phyloP scores from a whole-genome alignment of 2,797 vertebrate species.

The Okamejei kenojei region DNA sequence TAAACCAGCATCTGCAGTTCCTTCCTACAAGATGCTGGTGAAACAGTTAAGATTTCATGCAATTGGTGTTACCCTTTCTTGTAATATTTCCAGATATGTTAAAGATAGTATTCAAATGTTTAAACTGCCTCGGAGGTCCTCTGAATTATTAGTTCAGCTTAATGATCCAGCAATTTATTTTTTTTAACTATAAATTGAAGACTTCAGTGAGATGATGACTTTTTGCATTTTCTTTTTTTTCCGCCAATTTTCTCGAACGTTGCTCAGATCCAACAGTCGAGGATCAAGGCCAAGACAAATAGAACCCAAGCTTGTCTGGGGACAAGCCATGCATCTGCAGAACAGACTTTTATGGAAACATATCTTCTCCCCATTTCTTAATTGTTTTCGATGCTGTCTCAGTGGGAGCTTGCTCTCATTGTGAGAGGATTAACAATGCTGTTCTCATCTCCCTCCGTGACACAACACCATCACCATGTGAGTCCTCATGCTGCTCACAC shows the following conservation, averaged over 20 bases:
- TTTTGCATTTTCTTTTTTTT: not conserved
- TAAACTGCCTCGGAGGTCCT: not conserved
- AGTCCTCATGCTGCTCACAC: too few relatives aligned
- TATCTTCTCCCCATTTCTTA: conserved; percentile 13
- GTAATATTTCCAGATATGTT: conserved; percentile 17
- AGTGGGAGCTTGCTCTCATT: not conserved
- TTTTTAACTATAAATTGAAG: not conserved
- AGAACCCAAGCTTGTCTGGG: conserved; percentile 25
- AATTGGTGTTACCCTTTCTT: not conserved
- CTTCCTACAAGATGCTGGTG: too few relatives aligned
- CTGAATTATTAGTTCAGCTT: not conserved
- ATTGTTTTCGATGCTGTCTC: conserved; percentile 11
- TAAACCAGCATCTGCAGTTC: too few relatives aligned
- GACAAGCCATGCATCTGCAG: conserved; percentile 15
- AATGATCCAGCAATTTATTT: not conserved
- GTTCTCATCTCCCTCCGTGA: not conserved
- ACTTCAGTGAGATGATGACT: not conserved
- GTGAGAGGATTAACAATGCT: conserved; percentile 19
- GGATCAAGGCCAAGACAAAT: conserved; percentile 4
- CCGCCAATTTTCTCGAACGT: not conserved
- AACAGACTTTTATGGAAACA: conserved; percentile 25
- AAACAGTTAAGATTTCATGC: not conserved
- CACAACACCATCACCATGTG: not conserved
- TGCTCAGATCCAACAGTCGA: not conserved
- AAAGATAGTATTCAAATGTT: not conserved